Conservation (phyloP, 2,888 invertebrate species). For the Ferrisia virgata region DNA sequence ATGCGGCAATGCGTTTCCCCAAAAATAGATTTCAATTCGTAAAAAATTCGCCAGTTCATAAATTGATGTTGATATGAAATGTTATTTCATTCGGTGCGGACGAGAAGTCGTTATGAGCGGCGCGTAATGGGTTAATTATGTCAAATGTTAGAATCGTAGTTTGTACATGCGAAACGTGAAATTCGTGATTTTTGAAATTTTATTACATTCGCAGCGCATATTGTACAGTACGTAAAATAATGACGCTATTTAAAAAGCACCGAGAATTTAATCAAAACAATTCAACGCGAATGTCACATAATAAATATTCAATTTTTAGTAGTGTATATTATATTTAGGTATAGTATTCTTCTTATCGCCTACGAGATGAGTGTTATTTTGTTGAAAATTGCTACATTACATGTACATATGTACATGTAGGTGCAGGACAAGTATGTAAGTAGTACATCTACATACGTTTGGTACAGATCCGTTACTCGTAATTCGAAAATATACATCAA, state of each 20-base stretch:
- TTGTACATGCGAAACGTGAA: background rate
- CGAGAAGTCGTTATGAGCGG: slow-evolving; percentile 9
- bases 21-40: slow-evolving; percentile 24
- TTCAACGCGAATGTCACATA: background rate
- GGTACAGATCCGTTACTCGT: too few species aligned
- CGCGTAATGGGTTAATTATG: slow-evolving; percentile 27
- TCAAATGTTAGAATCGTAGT: slow-evolving; percentile 1
- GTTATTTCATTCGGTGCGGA: background rate
- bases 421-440: too few species aligned
- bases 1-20: background rate
- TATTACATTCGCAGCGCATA: background rate
- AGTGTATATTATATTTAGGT: background rate
- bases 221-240: background rate
- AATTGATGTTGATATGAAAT: slow-evolving; percentile 21
- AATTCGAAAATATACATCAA: too few species aligned
- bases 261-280: slow-evolving; percentile 18
- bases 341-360: too few species aligned
- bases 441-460: too few species aligned
- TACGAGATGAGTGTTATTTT: too few species aligned
- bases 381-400: too few species aligned
- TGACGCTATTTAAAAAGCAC: background rate
- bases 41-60: slow-evolving; percentile 32
- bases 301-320: background rate
- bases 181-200: slow-evolving; percentile 31
- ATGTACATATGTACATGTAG: too few species aligned